phyloP scores from a whole-genome alignment of 2,113 vertebrate species.

The Myrmecobius fasciatus region DNA sequence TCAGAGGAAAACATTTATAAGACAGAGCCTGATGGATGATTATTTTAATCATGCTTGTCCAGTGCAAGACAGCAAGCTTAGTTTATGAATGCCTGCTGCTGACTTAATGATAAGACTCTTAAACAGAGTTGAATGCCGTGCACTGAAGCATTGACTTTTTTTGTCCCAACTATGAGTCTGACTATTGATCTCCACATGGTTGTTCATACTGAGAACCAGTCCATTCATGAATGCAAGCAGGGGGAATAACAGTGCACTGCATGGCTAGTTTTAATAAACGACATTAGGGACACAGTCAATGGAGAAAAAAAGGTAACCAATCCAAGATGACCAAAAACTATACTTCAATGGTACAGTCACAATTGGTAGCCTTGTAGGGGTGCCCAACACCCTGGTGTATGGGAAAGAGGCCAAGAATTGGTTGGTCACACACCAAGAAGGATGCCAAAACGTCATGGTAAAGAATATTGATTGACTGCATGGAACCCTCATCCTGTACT shows the following conservation, averaged over 20 bases:
- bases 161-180: conserved; percentile 65
- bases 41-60: conserved; percentile 77
- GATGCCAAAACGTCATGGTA: neutral
- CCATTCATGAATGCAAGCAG: conserved; percentile 72
- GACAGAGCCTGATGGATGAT: conserved; percentile 75
- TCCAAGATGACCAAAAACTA: conserved; percentile 69
- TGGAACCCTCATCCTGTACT: neutral
- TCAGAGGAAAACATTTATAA: conserved; percentile 81
- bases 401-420: neutral
- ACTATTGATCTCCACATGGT: conserved; percentile 73
- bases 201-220: conserved; percentile 65
- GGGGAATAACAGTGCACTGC: conserved; percentile 71
- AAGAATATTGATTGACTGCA: neutral
- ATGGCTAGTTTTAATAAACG: conserved; percentile 80
- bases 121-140: conserved; percentile 70
- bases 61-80: conserved; percentile 57
- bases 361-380: neutral
- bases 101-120: conserved; percentile 78
- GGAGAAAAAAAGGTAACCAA: conserved; percentile 68
- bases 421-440: neutral
- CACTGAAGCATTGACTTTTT: conserved; percentile 35
- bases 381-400: neutral
- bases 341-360: conserved; percentile 65
- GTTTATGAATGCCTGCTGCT: conserved; percentile 73
- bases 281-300: conserved; percentile 56